Percentiles rank a stretch among this genome's conserved stretches.
phyloP scores from a whole-genome alignment of 2,113 vertebrate species.

The Orcinus orca region DNA sequence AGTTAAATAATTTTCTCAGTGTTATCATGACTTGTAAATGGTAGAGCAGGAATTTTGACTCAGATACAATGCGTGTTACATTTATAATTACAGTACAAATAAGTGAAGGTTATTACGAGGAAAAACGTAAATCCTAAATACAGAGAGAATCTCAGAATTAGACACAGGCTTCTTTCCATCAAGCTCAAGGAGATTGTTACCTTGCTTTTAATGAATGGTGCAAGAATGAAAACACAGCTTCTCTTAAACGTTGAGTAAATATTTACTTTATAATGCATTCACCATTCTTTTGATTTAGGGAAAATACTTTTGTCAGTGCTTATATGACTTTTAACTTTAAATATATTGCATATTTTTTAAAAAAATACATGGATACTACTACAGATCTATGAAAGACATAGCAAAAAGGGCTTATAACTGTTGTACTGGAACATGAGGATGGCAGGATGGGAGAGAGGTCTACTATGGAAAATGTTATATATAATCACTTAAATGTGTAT shows the following conservation, averaged over 20 bases:
- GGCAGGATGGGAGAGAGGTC: not conserved
- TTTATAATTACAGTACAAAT: not conserved
- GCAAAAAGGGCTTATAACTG: not conserved
- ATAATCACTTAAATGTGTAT: not conserved
- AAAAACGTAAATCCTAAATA: not conserved
- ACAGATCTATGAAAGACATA: not conserved
- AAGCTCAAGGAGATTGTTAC: not conserved
- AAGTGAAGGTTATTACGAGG: not conserved
- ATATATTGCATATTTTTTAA: not conserved
- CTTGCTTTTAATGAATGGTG: not conserved
- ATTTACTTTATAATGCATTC: not conserved
- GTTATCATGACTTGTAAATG: not conserved
- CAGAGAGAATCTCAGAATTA: not conserved
- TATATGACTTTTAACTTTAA: not conserved
- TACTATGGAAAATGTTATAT: not conserved
- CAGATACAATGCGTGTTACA: not conserved
- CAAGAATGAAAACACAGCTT: not conserved
- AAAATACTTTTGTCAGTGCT: not conserved
- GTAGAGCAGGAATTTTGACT: not conserved
- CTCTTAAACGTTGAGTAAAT: not conserved
- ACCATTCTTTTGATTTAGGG: not conserved
- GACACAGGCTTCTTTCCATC: not conserved
- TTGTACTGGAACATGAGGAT: not conserved
- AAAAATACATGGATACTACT: not conserved
- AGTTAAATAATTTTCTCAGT: not conserved